These are phyloP conservation scores for Steinernema carpocapsae DNA, from an alignment of 2,888 invertebrate species.

Conservation along the genomic window DNA sequence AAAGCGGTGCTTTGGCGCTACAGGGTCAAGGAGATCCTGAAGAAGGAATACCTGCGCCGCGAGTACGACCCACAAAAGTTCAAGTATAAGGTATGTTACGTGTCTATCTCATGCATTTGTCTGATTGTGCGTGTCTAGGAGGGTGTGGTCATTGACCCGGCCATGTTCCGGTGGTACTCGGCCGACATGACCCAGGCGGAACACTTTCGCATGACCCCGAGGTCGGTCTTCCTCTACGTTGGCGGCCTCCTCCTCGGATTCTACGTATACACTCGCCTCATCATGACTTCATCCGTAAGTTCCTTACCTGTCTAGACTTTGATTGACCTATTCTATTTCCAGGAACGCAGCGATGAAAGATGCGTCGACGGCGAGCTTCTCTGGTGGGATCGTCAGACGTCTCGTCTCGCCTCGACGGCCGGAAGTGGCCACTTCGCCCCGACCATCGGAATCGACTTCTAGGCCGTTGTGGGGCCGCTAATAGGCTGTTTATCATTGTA, in stretches of 20 bases:
- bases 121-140: constrained; percentile 49
- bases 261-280: constrained; percentile 63
- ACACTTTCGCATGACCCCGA: constrained; percentile 67
- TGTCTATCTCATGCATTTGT: constrained; percentile 14
- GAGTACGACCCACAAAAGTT: constrained; percentile 67
- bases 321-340: background rate
- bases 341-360: constrained; percentile 47
- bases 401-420: constrained; percentile 55
- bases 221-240: constrained; percentile 61
- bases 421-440: constrained; percentile 63
- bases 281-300: constrained; percentile 53
- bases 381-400: constrained; percentile 69
- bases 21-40: constrained; percentile 67
- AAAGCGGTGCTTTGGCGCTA: constrained; percentile 65
- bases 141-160: constrained; percentile 68
- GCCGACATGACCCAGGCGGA: constrained; percentile 68
- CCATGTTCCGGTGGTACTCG: constrained; percentile 69
- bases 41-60: constrained; percentile 68
- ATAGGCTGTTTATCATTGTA: constrained; percentile 33
- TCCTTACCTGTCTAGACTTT: constrained; percentile 6
- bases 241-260: constrained; percentile 57
- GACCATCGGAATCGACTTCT: constrained; percentile 63
- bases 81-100: constrained; percentile 65
- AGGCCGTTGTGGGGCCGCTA: constrained; percentile 37
- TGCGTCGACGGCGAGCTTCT: constrained; percentile 64